These are phyloP conservation scores for Thymelicus acteon DNA, from an alignment of 2,888 invertebrate genomes.

Conservation along the genomic window DNA sequence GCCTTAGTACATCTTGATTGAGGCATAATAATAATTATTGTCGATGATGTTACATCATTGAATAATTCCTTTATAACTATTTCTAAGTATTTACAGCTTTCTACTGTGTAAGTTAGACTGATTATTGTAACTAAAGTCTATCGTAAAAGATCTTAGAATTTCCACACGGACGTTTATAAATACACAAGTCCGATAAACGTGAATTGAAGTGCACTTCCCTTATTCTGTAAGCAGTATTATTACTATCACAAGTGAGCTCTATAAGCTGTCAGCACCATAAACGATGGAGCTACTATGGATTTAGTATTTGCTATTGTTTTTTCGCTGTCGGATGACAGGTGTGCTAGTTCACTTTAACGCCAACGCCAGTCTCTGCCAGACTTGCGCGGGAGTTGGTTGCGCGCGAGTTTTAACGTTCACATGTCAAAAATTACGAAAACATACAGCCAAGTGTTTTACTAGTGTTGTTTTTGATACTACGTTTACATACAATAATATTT, in stretches of 20 bases:
- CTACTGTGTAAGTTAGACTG: no score
- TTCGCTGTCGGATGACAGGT: constrained; percentile 66
- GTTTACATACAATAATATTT: constrained; percentile 5
- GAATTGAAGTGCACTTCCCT: constrained; percentile 10
- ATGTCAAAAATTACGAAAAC: constrained; percentile 41
- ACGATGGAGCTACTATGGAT: constrained; percentile 52
- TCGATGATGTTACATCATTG: no score
- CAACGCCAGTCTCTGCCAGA: constrained; percentile 60
- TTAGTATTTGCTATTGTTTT: constrained; percentile 78
- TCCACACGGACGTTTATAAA: background rate
- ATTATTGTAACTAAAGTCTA: no score
- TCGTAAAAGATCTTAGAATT: background rate
- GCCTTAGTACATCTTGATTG: no score
- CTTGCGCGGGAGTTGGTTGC: constrained; percentile 69
- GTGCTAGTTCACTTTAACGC: constrained; percentile 54
- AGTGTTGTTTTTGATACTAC: constrained; percentile 25
- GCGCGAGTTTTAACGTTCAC: constrained; percentile 41
- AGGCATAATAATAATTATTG: no score
- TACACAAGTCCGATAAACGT: background rate
- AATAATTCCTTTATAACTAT: no score
- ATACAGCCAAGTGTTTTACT: constrained; percentile 23
- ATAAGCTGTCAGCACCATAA: constrained; percentile 53
- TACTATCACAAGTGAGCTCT: constrained; percentile 22
- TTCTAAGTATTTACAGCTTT: no score
- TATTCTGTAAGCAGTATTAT: constrained; percentile 10